A percentile compares a stretch with the other conserved stretches of the same genome.
phyloP scores from a whole-genome alignment of 2,113 vertebrate species.

The Phycodurus eques region DNA sequence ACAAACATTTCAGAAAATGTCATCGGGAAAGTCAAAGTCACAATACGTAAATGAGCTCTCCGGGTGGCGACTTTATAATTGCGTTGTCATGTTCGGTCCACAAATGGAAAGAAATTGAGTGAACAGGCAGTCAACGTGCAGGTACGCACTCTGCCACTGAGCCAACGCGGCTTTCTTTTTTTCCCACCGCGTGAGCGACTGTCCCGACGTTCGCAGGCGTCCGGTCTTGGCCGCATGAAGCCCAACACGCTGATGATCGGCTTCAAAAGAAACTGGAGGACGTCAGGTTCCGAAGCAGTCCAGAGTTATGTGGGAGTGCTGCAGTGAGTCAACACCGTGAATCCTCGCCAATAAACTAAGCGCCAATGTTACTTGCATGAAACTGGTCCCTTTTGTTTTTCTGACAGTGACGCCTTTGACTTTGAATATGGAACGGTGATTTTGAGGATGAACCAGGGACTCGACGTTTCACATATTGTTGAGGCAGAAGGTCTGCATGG shows the following conservation, averaged over 20 bases:
- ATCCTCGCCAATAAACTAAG: conserved; percentile 4
- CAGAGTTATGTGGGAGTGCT: conserved; percentile 88
- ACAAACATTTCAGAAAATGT: no score
- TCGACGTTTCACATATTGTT: conserved; percentile 88
- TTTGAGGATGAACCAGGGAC: conserved; percentile 85
- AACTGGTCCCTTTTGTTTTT: conserved; percentile 16
- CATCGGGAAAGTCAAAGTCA: not conserved
- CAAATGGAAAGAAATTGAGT: not conserved
- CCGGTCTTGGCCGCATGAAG: conserved; percentile 91
- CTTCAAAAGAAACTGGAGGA: conserved; percentile 92
- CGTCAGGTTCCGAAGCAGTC: conserved; percentile 66
- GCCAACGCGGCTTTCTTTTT: not conserved
- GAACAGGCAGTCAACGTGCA: not conserved
- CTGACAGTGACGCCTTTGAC: conserved; percentile 89
- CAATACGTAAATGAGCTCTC: not conserved
- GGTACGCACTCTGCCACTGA: not conserved
- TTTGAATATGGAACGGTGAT: conserved; percentile 88
- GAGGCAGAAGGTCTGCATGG: conserved; percentile 84
- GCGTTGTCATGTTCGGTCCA: not conserved
- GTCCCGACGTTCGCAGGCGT: conserved; percentile 71
- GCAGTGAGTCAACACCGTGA: conserved; percentile 81
- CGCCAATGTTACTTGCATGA: conserved; percentile 1
- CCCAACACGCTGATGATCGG: conserved; percentile 93
- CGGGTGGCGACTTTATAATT: not conserved
- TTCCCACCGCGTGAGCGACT: not conserved